These are phyloP conservation scores for Candoia aspera DNA, from an alignment of 2,113 vertebrate genomes.

Conservation along the genomic window DNA sequence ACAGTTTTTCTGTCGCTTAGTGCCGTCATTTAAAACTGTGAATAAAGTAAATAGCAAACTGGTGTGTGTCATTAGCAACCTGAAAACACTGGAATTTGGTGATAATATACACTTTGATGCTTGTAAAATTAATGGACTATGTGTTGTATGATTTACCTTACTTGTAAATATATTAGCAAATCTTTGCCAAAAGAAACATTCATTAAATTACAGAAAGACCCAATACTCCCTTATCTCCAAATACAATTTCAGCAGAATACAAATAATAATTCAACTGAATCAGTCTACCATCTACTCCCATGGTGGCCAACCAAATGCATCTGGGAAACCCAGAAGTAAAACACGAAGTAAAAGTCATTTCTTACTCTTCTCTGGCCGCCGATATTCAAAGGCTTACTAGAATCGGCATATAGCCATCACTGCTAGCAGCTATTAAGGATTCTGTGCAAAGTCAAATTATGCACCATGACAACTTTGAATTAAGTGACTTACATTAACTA, in stretches of 20 bases:
- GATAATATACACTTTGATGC: conserved; percentile 53
- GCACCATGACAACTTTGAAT: neutral
- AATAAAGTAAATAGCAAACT: conserved; percentile 51
- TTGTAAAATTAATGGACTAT: conserved; percentile 50
- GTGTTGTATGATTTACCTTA: conserved; percentile 54
- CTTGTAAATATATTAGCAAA: conserved; percentile 42
- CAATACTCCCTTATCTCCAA: neutral
- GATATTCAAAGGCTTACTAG: neutral
- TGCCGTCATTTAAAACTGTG: conserved; percentile 43
- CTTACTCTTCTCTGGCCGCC: neutral
- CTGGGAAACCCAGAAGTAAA: neutral
- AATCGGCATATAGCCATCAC: neutral
- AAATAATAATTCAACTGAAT: neutral
- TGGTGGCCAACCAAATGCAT: neutral
- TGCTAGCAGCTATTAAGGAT: neutral
- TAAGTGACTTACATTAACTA: neutral
- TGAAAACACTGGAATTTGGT: conserved; percentile 5
- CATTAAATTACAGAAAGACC: neutral
- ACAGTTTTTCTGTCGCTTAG: conserved; percentile 41
- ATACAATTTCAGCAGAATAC: neutral
- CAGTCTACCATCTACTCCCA: neutral
- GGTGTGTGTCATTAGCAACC: conserved; percentile 44
- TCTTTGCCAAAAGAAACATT: conserved; percentile 41
- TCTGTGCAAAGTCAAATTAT: neutral
- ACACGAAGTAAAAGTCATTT: neutral